Conservation (phyloP, 1,140 invertebrate species). For the Callitettix versicolor region DNA sequence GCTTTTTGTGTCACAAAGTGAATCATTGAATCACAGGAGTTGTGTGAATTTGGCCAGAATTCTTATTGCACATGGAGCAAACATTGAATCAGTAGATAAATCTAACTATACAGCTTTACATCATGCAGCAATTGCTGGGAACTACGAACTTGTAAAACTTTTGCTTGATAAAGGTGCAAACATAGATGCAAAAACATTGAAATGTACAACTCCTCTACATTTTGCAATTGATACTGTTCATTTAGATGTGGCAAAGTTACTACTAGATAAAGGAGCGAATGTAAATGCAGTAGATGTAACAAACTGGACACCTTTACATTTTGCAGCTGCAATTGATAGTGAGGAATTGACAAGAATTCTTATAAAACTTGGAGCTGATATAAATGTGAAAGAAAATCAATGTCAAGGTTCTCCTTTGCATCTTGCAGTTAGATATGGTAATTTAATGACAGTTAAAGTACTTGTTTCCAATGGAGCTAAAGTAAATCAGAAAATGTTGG, state of each 20-base stretch:
- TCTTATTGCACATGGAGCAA: slow-evolving; percentile 41
- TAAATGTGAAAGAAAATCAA: too few relatives aligned
- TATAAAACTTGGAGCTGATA: too few relatives aligned
- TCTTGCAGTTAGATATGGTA: slow-evolving; percentile 3
- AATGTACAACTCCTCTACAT: slow-evolving; percentile 21
- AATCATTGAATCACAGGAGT: slow-evolving; percentile 28
- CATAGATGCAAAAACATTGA: slow-evolving; percentile 14
- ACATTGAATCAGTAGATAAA: slow-evolving; percentile 41
- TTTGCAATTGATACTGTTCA: slow-evolving; percentile 18
- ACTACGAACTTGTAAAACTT: slow-evolving; percentile 30
- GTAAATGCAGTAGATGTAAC: too few relatives aligned
- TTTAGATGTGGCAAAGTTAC: slow-evolving; percentile 16
- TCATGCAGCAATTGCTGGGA: slow-evolving; percentile 38
- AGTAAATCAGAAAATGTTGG: slow-evolving; percentile 14
- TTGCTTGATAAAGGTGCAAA: slow-evolving; percentile 15
- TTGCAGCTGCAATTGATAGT: slow-evolving; percentile 6
- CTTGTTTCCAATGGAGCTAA: slow-evolving; percentile 12
- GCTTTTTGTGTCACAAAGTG: slow-evolving; percentile 13
- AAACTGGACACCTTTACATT: slow-evolving; percentile 10
- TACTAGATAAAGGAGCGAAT: slow-evolving; percentile 19
- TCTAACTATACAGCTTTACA: slow-evolving; percentile 29
- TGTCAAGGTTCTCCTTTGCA: too few relatives aligned
- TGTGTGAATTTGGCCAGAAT: slow-evolving; percentile 33
- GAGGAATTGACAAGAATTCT: too few relatives aligned
- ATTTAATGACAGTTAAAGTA: slow-evolving; percentile 11